Conservation (phyloP, 2,113 vertebrate genomes). For the Empidonax alnorum region DNA sequence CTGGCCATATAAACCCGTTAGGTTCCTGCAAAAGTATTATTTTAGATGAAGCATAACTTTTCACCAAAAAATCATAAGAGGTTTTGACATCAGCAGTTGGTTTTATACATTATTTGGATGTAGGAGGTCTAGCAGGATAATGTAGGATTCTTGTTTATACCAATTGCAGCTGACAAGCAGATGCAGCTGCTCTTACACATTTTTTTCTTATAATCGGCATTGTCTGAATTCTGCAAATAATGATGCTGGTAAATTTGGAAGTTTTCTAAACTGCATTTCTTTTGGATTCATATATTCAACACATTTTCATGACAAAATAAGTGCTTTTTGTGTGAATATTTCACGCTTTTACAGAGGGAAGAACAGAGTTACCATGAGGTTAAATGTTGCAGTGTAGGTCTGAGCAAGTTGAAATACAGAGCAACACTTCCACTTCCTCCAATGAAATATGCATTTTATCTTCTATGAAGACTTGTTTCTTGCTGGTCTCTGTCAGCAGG, state of each 20-base stretch:
- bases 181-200: not conserved
- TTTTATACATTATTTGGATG: not conserved
- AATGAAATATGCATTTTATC: conserved; percentile 65
- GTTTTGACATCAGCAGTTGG: not conserved
- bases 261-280: not conserved
- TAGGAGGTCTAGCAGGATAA: not conserved
- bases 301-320: conserved; percentile 36
- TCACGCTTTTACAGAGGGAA: conserved; percentile 28
- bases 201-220: not conserved
- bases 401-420: conserved; percentile 49
- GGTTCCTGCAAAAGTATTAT: not conserved
- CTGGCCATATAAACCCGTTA: not conserved
- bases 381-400: conserved; percentile 31
- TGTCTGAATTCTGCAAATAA: not conserved
- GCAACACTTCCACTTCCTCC: conserved; percentile 43
- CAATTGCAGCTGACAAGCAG: not conserved
- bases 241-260: not conserved
- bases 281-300: conserved; percentile 31
- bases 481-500: conserved; percentile 57
- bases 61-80: not conserved
- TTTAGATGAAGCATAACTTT: not conserved
- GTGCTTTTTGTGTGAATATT: not conserved
- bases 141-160: not conserved
- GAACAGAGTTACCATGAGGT: conserved; percentile 44
- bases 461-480: conserved; percentile 64